phyloP scores from a whole-genome alignment of 92 coral and sea anemone species.

The Hydrozoanthus gracilis region DNA sequence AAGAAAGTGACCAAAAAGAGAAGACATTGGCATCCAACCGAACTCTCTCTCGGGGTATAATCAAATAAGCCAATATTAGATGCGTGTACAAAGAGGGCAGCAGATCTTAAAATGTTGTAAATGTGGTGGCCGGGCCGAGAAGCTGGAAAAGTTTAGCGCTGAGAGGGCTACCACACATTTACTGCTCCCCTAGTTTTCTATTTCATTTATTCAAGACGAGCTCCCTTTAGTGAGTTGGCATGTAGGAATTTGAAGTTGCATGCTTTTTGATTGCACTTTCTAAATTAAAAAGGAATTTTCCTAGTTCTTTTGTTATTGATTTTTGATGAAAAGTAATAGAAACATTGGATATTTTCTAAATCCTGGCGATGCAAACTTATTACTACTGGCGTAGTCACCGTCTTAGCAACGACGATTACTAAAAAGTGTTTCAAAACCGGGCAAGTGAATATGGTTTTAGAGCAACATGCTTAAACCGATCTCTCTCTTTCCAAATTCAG shows the following conservation, averaged over 20 bases:
- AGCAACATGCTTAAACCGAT: no score
- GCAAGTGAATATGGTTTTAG: background rate
- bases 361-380: background rate
- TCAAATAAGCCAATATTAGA: no score
- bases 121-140: no score
- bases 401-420: constrained; percentile 1
- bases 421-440: background rate
- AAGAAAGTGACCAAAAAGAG: no score
- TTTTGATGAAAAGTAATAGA: background rate
- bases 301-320: background rate
- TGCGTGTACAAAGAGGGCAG: no score
- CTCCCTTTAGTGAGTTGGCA: background rate
- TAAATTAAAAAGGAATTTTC: background rate
- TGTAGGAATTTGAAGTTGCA: background rate
- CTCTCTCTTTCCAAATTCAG: no score
- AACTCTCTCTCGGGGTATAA: no score
- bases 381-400: constrained; percentile 10
- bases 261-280: constrained; percentile 5
- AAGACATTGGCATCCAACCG: no score
- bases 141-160: no score
- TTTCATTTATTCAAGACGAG: background rate
- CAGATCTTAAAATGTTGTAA: no score
- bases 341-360: constrained; percentile 2
- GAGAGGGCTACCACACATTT: no score
- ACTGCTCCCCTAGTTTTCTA: background rate